These are phyloP conservation scores for Tyria jacobaeae DNA, from an alignment of 2,888 invertebrate species.

Conservation along the genomic window DNA sequence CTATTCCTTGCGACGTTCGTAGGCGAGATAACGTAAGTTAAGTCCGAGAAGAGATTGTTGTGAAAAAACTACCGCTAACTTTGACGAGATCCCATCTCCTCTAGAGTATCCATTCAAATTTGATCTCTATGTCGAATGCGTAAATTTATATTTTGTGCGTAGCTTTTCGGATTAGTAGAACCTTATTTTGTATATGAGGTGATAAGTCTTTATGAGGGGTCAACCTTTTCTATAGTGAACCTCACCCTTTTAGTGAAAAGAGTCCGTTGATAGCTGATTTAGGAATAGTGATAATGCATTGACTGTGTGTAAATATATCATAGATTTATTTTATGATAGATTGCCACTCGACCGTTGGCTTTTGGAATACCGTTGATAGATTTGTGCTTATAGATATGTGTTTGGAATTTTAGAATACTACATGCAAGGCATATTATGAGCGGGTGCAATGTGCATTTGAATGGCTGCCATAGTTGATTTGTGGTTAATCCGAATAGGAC, in stretches of 20 bases:
- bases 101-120: constrained; percentile 58
- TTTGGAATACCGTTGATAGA: constrained; percentile 54
- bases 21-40: constrained; percentile 86
- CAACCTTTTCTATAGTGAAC: constrained; percentile 86
- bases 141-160: constrained; percentile 64
- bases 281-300: constrained; percentile 85
- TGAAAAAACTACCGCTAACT: constrained; percentile 85
- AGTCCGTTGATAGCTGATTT: constrained; percentile 87
- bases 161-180: constrained; percentile 76
- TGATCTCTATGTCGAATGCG: constrained; percentile 61
- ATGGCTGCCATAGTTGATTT: constrained; percentile 76
- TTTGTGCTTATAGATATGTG: constrained; percentile 42
- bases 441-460: constrained; percentile 56
- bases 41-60: constrained; percentile 86
- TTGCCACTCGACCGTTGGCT: constrained; percentile 64
- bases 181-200: constrained; percentile 87
- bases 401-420: constrained; percentile 63
- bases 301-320: constrained; percentile 85
- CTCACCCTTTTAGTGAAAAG: constrained; percentile 87
- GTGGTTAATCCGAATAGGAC: constrained; percentile 52
- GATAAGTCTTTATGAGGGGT: constrained; percentile 87
- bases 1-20: constrained; percentile 84
- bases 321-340: constrained; percentile 84
- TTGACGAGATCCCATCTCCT: constrained; percentile 80
- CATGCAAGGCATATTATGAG: constrained; percentile 40